Base-by-base conservation (phyloP, 2,797 vertebrate genomes). In the Falco novaeseelandiae region DNA sequence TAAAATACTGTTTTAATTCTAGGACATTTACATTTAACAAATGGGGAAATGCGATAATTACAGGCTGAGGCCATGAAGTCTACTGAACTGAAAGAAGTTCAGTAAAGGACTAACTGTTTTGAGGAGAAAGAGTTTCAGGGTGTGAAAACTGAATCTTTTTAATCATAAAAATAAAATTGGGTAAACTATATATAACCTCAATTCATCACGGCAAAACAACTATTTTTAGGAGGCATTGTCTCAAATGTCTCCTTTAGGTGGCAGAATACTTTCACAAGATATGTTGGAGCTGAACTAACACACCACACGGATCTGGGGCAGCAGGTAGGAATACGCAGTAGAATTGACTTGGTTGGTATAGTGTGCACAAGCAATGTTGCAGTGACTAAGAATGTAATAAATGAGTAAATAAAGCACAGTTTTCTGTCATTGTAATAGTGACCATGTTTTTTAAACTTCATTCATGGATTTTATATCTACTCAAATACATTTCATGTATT, bases 191-290 rank as follows among this genome's bases (percentile, higher is more conserved):
- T 20, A 15, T 3, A 59, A 2, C 26, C 40, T 86, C n/a, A 58
- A 52, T 48, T 88, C 12, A 55, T 40, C 40, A 70, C 42, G 36
- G 27, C 8, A 79, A 79, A 76, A 2, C 14, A 51, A 14, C 13
- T 44, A 12, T 79, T 84, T 81, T 16, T 2, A 66, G 9, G 16
- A 59, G 8, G 0, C 19, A 67, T 70, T 71, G 18, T 57, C 52
- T 90, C 29, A 80, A 73, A 42, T 83, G 81, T 71, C 40, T 71
- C 87, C 93, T 96, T 94, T 91, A 95, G 87, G 70, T 96, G 93
- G 89, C 91, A 95, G 84, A 86, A 71, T 89, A 74, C 83, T 90
- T 97, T 96, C 86, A 95, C 20, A 70, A 91, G 96, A 89, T 76
- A 23, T 7, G n/a, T 70, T 51, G 74, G 27, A 89, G 19, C 42